Evolutionary conservation across 2,797 vertebrate species (phyloP).

Genomic region (Linurgus olivaceus): DNA sequence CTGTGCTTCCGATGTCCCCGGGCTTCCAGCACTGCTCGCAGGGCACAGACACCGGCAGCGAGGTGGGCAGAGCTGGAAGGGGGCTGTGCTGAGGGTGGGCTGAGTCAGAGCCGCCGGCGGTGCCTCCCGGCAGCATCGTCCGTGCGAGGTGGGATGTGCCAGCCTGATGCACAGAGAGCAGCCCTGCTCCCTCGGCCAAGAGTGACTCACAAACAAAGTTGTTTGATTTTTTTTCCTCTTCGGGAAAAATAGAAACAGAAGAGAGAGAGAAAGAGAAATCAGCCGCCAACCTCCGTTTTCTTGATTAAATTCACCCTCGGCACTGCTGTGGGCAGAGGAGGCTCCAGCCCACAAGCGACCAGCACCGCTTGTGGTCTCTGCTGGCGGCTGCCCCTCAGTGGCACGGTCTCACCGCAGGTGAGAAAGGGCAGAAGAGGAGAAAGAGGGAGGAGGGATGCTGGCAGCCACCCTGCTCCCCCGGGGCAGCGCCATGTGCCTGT

Average conservation of each 20-base stretch:
- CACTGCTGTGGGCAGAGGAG: neutral
- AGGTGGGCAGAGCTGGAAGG: neutral
- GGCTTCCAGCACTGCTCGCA: fast-evolving
- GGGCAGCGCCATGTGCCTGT: neutral
- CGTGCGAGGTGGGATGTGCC: neutral
- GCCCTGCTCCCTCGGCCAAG: neutral
- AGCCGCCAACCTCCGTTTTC: neutral
- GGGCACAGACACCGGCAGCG: neutral
- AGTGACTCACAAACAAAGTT: slow-evolving; percentile 31
- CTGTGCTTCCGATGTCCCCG: neutral
- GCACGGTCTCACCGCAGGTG: neutral
- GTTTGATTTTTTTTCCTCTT: neutral
- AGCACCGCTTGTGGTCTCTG: neutral
- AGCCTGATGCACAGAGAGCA: neutral
- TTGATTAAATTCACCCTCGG: neutral
- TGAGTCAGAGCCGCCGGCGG: neutral
- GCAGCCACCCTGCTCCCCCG: neutral
- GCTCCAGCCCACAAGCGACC: neutral
- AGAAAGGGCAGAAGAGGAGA: neutral
- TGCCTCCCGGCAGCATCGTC: neutral
- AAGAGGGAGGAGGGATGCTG: neutral
- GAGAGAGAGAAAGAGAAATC: neutral
- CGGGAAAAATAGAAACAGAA: neutral
- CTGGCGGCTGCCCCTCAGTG: neutral
- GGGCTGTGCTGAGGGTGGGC: neutral